Evolutionary conservation across 2,113 vertebrate species (phyloP), one percentile per base, ranked within the genome.

Genomic region (Eulacestoma nigropectus): DNA sequence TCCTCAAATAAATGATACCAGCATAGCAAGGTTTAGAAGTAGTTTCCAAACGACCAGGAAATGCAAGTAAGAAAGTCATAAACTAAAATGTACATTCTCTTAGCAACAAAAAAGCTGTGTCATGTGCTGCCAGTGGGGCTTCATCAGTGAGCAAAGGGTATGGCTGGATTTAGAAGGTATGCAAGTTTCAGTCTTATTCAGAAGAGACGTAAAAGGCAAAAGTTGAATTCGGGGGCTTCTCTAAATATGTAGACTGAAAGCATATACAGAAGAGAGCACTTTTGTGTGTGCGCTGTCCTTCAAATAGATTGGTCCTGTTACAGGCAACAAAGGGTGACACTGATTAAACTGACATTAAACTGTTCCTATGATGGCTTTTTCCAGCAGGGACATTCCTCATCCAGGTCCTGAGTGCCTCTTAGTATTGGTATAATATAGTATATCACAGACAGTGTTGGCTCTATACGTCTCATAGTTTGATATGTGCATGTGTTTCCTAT

Each of bases 391-490:
- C 19, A 8, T 22, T 60, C 5, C 33, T 59, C 13, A 35, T 5
- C 10, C 22, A 42, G 18, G 26, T 81, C 6, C 8, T 0, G 1
- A 32, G 22, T 5, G 1, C 7, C n/a, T 65, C 42, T 64, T 52
- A 9, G 7, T 23, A 13, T 27, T 44, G 46, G 7, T 53, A 11
- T 29, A 56, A 12, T 20, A 41, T 44, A 14, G 15, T 10, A 4
- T 21, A 2, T 29, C 44, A 6, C 4, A 20, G 32, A 2, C 4
- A 15, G 19, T 12, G 14, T 16, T 44, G n/a, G 14, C 29, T 72
- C 33, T 35, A 0, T 27, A 3, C 26, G 6, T 42, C 11, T 56
- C 3, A 1, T 3, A 33, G 23, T 25, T 9, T 0, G 0, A 44
- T 14, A 8, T 5, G 9, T 35, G 26, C 3, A 30, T 4, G 5